Conservation (phyloP, 2,797 vertebrate species). For the Coregonus suidteri region DNA sequence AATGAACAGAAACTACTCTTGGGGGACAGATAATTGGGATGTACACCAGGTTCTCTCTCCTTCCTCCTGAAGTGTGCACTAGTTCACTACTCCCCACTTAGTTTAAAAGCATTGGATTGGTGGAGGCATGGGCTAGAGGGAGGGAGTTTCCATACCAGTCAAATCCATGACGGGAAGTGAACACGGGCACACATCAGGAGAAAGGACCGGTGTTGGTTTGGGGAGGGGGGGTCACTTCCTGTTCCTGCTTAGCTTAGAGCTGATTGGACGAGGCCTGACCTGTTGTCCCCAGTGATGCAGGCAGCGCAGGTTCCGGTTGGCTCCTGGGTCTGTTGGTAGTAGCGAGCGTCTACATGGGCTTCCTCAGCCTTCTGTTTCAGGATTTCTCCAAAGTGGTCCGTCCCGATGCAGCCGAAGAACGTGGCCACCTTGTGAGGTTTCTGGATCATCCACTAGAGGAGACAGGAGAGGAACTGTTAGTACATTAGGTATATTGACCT, state of each 20-base stretch:
- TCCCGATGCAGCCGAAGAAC: conserved; percentile 97
- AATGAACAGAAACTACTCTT: background rate
- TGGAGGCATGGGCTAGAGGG: background rate
- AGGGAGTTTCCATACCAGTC: background rate
- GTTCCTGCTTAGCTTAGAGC: background rate
- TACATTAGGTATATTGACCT: too few species aligned
- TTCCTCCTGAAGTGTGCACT: background rate
- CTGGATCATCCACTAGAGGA: conserved; percentile 96
- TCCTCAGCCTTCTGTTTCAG: conserved; percentile 92
- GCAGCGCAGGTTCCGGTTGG: conserved; percentile 96
- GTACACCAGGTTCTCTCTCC: too few species aligned
- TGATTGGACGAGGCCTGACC: conserved; percentile 67
- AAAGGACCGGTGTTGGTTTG: background rate
- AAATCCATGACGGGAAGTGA: background rate
- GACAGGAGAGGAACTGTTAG: background rate
- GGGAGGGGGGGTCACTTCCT: background rate
- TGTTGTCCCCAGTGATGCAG: conserved; percentile 94
- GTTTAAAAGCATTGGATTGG: background rate
- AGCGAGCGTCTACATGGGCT: conserved; percentile 90
- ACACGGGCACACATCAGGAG: background rate
- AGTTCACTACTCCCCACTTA: background rate
- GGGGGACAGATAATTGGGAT: too few species aligned
- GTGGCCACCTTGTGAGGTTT: conserved; percentile 89
- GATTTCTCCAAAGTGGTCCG: conserved; percentile 92
- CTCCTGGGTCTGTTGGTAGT: conserved; percentile 92